Percentiles rank a stretch among this genome's conserved stretches.
Conservation (phyloP, 2,888 invertebrate genomes). For the Phanerotoma sp. region DNA sequence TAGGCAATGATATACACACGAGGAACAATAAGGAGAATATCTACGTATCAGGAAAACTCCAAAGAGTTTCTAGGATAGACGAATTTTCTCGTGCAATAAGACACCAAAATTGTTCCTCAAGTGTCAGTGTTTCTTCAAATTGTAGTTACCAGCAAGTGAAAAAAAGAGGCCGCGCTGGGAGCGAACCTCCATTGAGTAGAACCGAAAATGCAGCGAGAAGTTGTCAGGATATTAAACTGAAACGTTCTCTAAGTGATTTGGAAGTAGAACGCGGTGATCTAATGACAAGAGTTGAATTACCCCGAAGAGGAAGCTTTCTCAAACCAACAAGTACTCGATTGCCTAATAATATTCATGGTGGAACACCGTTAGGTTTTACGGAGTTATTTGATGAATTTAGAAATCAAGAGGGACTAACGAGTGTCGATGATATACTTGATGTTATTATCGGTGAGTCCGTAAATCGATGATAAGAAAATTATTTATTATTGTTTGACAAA, state of each 20-base stretch:
- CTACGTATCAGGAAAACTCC: slow-evolving; percentile 30
- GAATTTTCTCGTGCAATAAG: slow-evolving; percentile 43
- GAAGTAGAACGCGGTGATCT: slow-evolving; percentile 74
- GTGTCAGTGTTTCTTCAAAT: not conserved
- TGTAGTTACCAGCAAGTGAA: slow-evolving; percentile 24
- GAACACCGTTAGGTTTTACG: slow-evolving; percentile 82
- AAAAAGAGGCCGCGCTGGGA: slow-evolving; percentile 52
- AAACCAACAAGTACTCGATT: slow-evolving; percentile 79
- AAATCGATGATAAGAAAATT: not conserved
- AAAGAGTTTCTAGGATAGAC: slow-evolving; percentile 46
- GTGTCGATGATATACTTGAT: slow-evolving; percentile 83
- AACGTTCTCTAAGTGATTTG: slow-evolving; percentile 57
- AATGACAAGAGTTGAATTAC: slow-evolving; percentile 82
- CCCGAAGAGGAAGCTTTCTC: slow-evolving; percentile 81
- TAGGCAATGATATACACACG: too few relatives aligned
- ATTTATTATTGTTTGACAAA: not conserved
- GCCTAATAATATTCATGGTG: slow-evolving; percentile 64
- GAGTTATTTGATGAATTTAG: slow-evolving; percentile 86
- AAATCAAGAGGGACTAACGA: slow-evolving; percentile 84
- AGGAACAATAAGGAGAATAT: too few relatives aligned
- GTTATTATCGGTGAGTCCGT: slow-evolving; percentile 68
- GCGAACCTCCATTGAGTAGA: slow-evolving; percentile 49
- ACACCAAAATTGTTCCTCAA: slow-evolving; percentile 9
- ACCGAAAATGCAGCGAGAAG: slow-evolving; percentile 39
- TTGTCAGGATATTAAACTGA: slow-evolving; percentile 53